A percentile compares a stretch with the other conserved stretches of the same genome.
These are phyloP conservation scores for Gymnobelideus leadbeateri DNA, from an alignment of 2,113 vertebrate genomes.

Conservation along the genomic window DNA sequence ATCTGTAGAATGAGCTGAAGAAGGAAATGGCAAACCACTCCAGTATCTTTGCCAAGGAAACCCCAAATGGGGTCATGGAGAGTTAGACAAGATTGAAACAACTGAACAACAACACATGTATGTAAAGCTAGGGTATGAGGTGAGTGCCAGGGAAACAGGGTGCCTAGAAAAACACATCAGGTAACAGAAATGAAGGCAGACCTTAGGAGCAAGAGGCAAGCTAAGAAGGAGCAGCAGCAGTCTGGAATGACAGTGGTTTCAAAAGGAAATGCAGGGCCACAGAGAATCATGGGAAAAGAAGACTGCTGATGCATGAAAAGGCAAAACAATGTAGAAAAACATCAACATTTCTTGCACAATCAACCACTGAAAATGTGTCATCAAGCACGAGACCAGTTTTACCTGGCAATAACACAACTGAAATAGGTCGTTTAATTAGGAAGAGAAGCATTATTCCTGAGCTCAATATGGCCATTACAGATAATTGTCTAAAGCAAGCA, in stretches of 20 bases:
- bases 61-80: not conserved
- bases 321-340: constrained; percentile 46
- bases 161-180: not conserved
- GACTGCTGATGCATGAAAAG: not conserved
- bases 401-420: constrained; percentile 6
- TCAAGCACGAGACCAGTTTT: constrained; percentile 10
- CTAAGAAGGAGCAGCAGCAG: not conserved
- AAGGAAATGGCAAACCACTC: not conserved
- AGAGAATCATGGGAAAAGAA: not conserved
- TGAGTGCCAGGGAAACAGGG: not conserved
- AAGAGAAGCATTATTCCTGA: constrained; percentile 21
- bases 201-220: not conserved
- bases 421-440: not conserved
- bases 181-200: not conserved
- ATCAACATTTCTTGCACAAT: constrained; percentile 29
- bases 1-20: not conserved
- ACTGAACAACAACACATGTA: not conserved
- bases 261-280: constrained; percentile 27
- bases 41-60: not conserved
- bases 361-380: constrained; percentile 39
- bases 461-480: not conserved
- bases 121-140: not conserved
- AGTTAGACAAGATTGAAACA: not conserved
- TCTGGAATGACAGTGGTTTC: constrained; percentile 28
- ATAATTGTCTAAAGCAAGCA: not conserved